Conservation (phyloP, 2,888 invertebrate genomes). For the Ecliptopera silaceata region DNA sequence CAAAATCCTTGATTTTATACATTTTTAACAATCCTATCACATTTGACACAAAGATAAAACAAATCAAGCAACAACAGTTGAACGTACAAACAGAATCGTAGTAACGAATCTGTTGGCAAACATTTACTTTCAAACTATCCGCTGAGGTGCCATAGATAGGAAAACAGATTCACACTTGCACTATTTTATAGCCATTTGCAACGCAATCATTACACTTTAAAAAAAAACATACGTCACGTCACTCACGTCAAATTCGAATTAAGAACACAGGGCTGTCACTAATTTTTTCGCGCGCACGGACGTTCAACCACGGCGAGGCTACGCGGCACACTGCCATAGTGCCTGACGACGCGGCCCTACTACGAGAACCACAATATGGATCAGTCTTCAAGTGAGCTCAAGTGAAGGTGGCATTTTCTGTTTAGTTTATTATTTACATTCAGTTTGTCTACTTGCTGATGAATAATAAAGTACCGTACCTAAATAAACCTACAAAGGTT, state of each 20-base stretch:
- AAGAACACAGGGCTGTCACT: conserved; percentile 36
- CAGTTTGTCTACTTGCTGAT: conserved; percentile 7
- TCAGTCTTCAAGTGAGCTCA: conserved; percentile 35
- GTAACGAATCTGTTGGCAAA: conserved; percentile 32
- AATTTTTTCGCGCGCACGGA: conserved; percentile 20
- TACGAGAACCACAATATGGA: conserved; percentile 37
- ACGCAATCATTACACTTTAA: conserved; percentile 32
- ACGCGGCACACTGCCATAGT: conserved; percentile 47
- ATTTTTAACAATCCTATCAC: not conserved
- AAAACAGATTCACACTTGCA: conserved; percentile 8
- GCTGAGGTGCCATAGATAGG: conserved; percentile 4
- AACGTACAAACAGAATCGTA: conserved; percentile 30
- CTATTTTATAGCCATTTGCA: conserved; percentile 34
- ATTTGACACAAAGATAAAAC: conserved; percentile 17
- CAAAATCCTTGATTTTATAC: too few species aligned
- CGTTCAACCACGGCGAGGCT: conserved; percentile 40
- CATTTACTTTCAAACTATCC: conserved; percentile 28
- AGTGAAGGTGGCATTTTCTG: conserved; percentile 36
- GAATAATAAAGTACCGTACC: conserved; percentile 7
- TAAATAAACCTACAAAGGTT: not conserved
- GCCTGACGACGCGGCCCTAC: conserved; percentile 41
- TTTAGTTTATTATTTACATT: conserved; percentile 15
- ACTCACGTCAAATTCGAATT: conserved; percentile 35
- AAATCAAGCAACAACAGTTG: conserved; percentile 35
- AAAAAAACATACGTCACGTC: conserved; percentile 33